phyloP scores from a whole-genome alignment of 2,113 vertebrate genomes.

The Acinonyx jubatus region DNA sequence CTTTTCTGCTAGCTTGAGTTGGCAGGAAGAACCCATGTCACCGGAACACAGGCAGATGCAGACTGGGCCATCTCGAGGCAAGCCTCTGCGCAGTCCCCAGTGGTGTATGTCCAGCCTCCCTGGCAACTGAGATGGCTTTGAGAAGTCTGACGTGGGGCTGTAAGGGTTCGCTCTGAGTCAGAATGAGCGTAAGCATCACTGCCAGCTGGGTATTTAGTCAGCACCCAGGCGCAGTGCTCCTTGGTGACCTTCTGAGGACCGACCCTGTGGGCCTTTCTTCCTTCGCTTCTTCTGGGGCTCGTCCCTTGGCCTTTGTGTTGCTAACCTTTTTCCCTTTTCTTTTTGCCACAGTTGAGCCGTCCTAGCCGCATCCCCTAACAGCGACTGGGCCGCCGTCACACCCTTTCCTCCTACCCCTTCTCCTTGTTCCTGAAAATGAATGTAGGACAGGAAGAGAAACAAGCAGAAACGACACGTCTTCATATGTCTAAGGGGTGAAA shows the following conservation, averaged over 20 bases:
- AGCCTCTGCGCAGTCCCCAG: neutral
- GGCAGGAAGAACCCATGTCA: neutral
- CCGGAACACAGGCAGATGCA: neutral
- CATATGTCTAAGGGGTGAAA: neutral
- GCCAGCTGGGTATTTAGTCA: neutral
- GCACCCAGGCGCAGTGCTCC: neutral
- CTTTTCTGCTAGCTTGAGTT: slow-evolving; percentile 6
- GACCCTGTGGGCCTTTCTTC: neutral
- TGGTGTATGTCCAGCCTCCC: neutral
- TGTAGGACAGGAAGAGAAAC: neutral
- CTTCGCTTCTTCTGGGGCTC: neutral
- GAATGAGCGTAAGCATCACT: neutral
- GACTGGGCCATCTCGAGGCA: neutral
- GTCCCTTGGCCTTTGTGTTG: neutral
- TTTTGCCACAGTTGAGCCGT: neutral
- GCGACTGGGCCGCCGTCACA: neutral
- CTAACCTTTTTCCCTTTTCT: neutral
- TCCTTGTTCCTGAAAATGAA: neutral
- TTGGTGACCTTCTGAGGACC: neutral
- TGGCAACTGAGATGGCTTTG: neutral
- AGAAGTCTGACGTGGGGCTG: neutral
- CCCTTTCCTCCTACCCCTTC: neutral
- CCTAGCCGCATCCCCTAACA: neutral
- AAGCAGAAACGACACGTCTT: neutral
- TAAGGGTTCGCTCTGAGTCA: neutral